Evolutionary conservation across 2,888 invertebrate genomes (phyloP).

Genomic region (Lasioglossum morio): DNA sequence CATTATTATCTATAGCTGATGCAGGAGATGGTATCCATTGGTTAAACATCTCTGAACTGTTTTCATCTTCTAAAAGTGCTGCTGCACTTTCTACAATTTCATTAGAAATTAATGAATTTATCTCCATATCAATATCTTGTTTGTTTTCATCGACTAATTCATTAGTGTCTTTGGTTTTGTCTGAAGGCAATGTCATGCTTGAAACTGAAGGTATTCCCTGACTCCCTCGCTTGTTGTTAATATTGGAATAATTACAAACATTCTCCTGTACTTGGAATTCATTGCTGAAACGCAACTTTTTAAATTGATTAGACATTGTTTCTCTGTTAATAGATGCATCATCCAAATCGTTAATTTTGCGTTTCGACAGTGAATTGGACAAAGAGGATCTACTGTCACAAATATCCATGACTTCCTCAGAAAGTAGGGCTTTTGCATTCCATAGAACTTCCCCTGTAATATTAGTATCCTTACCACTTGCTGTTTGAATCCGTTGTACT

Average conservation of each 20-base stretch:
- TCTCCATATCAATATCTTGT: neutral
- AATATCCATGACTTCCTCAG: neutral
- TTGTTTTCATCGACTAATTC: neutral
- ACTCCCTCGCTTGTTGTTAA: neutral
- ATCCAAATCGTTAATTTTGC: constrained; percentile 64
- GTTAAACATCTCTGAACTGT: constrained; percentile 41
- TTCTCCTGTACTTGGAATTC: constrained; percentile 74
- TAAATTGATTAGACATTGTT: constrained; percentile 54
- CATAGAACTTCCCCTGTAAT: constrained; percentile 25
- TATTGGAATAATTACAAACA: constrained; percentile 61
- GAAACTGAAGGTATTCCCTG: neutral
- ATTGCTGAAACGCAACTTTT: constrained; percentile 71
- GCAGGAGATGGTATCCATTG: constrained; percentile 15
- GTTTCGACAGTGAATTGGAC: constrained; percentile 32
- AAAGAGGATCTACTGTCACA: neutral
- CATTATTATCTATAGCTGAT: constrained; percentile 61
- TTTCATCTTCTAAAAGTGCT: constrained; percentile 82
- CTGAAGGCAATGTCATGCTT: neutral
- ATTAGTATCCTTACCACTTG: constrained; percentile 12
- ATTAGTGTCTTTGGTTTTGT: neutral
- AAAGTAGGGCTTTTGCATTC: constrained; percentile 16
- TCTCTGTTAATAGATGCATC: constrained; percentile 44
- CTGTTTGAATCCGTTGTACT: constrained; percentile 24
- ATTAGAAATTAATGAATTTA: constrained; percentile 61
- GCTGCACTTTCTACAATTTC: constrained; percentile 81